Evolutionary conservation across 2,113 vertebrate species (phyloP).

Genomic region (Zapornia atra): DNA sequence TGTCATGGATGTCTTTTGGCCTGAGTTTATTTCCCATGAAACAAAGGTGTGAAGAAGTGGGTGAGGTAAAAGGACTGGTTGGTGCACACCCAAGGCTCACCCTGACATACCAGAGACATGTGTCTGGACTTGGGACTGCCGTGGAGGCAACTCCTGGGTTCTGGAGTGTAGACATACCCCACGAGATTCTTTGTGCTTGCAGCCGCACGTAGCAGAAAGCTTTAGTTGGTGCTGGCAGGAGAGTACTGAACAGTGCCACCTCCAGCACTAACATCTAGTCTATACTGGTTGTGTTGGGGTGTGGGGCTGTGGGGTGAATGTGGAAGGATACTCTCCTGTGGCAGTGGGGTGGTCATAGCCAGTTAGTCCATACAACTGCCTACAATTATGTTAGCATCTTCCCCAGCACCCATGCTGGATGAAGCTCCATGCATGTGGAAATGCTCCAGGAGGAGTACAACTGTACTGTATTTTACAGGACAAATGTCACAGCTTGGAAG

Average conservation of each 20-base stretch:
- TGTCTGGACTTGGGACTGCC: background rate
- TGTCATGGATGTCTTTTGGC: background rate
- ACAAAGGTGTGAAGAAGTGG: background rate
- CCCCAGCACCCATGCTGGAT: background rate
- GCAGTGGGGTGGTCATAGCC: background rate
- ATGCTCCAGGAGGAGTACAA: background rate
- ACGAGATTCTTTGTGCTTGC: background rate
- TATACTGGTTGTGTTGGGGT: accelerated
- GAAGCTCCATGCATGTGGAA: background rate
- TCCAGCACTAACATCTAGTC: background rate
- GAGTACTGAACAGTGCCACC: background rate
- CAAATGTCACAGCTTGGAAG: background rate
- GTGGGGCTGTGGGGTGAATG: background rate
- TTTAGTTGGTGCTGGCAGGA: background rate
- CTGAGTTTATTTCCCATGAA: background rate
- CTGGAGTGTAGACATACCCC: background rate
- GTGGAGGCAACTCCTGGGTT: background rate
- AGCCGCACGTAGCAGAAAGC: accelerated
- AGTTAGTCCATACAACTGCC: background rate
- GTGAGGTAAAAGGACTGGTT: background rate
- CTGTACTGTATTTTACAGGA: background rate
- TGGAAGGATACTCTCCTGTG: background rate
- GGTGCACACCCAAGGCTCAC: constrained; percentile 9
- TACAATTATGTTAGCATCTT: background rate
- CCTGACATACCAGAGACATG: background rate